Base-by-base conservation (phyloP, 2,113 vertebrate species). In the Petroica traversi region DNA sequence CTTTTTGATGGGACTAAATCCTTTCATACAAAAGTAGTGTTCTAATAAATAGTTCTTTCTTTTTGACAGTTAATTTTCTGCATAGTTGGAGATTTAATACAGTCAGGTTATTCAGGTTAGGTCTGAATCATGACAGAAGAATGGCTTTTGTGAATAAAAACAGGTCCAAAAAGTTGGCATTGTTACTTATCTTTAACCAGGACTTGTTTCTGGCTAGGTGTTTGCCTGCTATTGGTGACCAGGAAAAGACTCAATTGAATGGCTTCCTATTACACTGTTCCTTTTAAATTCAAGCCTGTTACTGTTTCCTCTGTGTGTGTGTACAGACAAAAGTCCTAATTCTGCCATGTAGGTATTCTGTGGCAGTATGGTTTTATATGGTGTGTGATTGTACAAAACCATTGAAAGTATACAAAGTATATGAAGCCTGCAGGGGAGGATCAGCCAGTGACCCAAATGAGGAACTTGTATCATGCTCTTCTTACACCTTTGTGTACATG, bases 41-140 rank as follows among this genome's bases (percentile, higher is more conserved):
- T 88, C 48, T 91, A 18, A 91, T 78, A 91, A 86, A 68, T 75
- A 84, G 85, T 57, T 80, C 29, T 88, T 90, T 83, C 40, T 83
- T 87, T 87, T 48, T 86, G 88, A 77, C 68, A 63, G 79, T 83
- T 95, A 45, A 93, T 93, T 95, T 93, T 91, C 87, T 91, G 33
- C 49, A 13, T 66, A 89, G 87, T 38, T 83, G 77, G 57, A 66
- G 58, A 34, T 89, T 48, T 82, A 78, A 68, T 85, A 57, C 73
- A 49, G 25, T 9, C 40, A 36, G 29, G 5, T 82, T 64, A 24
- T 88, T 85, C 41, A 76, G 26, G n/a, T 40, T 87, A 68, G 31
- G 29, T 57, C 36, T 95, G 77, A 89, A 64, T 81, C 33, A 33
- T 52, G 45, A 59, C 57, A 71, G 40, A 76, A 28, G 57, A 64